Percentiles rank a stretch among this genome's conserved stretches.
phyloP scores from a whole-genome alignment of 2,888 invertebrate species.

The Sesia apiformis region DNA sequence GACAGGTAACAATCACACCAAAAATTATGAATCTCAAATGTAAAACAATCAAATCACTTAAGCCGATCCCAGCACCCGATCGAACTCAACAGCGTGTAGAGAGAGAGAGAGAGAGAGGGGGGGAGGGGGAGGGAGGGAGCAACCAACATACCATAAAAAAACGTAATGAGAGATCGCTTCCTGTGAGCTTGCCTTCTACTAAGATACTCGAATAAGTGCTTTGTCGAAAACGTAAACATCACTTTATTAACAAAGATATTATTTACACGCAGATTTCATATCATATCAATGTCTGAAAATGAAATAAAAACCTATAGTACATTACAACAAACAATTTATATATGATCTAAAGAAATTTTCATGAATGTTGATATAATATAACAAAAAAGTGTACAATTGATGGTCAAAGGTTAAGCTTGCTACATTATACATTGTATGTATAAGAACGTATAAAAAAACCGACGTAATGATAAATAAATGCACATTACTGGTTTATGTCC shows the following conservation, averaged over 20 bases:
- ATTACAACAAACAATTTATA: no score
- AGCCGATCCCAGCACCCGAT: conserved; percentile 17
- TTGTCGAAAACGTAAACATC: not conserved
- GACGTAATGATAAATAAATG: no score
- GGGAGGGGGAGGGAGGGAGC: conserved; percentile 33
- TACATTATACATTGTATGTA: no score
- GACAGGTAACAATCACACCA: no score
- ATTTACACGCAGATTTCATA: no score
- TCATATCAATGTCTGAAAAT: not conserved
- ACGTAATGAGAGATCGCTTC: conserved; percentile 70
- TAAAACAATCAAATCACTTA: conserved; percentile 16
- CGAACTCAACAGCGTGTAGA: not conserved
- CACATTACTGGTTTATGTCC: no score
- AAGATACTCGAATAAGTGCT: conserved; percentile 13
- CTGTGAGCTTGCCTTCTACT: conserved; percentile 41
- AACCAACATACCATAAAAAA: conserved; percentile 67
- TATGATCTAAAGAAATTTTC: no score
- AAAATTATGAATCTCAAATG: not conserved
- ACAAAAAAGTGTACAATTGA: no score
- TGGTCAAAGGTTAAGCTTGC: no score
- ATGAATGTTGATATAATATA: no score
- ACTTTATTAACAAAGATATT: no score
- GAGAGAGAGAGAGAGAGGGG: conserved; percentile 2
- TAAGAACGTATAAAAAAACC: no score
- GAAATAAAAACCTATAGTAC: not conserved